Base-by-base conservation (phyloP, 2,888 invertebrate species). In the Calliscelio sp. region DNA sequence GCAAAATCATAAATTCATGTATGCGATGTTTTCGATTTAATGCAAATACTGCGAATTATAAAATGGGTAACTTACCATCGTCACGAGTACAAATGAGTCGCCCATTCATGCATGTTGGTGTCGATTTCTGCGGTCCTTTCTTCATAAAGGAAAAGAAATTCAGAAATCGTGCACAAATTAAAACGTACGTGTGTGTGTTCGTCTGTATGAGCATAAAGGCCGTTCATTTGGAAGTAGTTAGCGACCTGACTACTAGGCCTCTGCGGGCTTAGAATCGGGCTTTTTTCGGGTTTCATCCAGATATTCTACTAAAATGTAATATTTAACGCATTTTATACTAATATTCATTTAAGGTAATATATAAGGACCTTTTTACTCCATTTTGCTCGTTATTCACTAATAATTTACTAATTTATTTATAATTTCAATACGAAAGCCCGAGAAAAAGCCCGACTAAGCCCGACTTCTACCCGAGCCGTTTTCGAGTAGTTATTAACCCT, bases 241-340 rank as follows among this genome's bases (percentile, higher is more conserved):
- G 20, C 16, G 49, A 71, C 1, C 11, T 65, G 55, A 80, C 25
- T 14, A 57, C 41, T 5, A n/a, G n/a, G n/a, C n/a, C n/a, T n/a
- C n/a, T n/a, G n/a, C n/a, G n/a, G n/a, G n/a, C n/a, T n/a, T n/a
- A n/a, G n/a, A n/a, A n/a, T n/a, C n/a, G n/a, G n/a, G n/a, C n/a
- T n/a, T n/a, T n/a, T n/a, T n/a, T n/a, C n/a, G n/a, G n/a, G n/a
- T n/a, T n/a, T n/a, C n/a, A n/a, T n/a, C n/a, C n/a, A n/a, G n/a
- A n/a, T n/a, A n/a, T n/a, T n/a, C n/a, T n/a, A n/a, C n/a, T n/a
- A n/a, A n/a, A n/a, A n/a, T n/a, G n/a, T n/a, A n/a, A n/a, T n/a
- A n/a, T n/a, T n/a, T n/a, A n/a, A n/a, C n/a, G n/a, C n/a, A n/a
- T n/a, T n/a, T n/a, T n/a, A n/a, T n/a, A n/a, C n/a, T n/a, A n/a